A percentile compares a stretch with the other conserved stretches of the same genome.
phyloP scores from a whole-genome alignment of 2,113 vertebrate species.

The Argyrosomus japonicus region DNA sequence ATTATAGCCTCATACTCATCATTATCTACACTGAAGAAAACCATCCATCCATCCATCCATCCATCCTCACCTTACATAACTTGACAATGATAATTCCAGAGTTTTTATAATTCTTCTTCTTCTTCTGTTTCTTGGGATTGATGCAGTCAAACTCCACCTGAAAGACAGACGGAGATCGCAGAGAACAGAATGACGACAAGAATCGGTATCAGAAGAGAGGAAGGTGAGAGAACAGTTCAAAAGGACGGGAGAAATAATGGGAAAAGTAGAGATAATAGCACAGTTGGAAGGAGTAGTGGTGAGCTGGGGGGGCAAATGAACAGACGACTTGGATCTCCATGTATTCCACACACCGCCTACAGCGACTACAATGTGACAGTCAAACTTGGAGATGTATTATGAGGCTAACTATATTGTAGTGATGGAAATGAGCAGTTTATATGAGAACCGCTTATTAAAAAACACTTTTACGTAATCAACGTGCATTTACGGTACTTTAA shows the following conservation, averaged over 20 bases:
- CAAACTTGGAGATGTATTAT: slow-evolving; percentile 1
- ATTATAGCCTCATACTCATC: not conserved
- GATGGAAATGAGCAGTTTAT: not conserved
- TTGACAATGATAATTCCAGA: slow-evolving; percentile 94
- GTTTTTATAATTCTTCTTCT: slow-evolving; percentile 98
- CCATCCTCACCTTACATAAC: slow-evolving; percentile 90
- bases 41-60: not conserved
- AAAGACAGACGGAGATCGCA: not conserved
- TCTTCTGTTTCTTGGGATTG: slow-evolving; percentile 98
- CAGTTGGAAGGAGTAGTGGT: not conserved
- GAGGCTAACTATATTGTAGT: not conserved
- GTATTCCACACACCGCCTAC: not conserved
- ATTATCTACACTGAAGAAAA: not conserved
- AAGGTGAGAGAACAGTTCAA: not conserved
- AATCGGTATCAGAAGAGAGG: not conserved
- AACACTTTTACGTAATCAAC: not conserved
- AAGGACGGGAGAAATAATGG: not conserved
- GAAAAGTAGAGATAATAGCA: slow-evolving; percentile 12
- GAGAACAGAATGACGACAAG: not conserved
- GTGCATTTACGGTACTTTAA: not conserved
- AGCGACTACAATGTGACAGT: slow-evolving; percentile 19
- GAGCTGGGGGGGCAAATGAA: not conserved
- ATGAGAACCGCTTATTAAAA: not conserved
- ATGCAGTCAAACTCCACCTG: slow-evolving; percentile 98
- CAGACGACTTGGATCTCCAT: slow-evolving; percentile 29